These are phyloP conservation scores for Dasyornis broadbenti DNA, from an alignment of 2,113 vertebrate genomes.

Conservation along the genomic window DNA sequence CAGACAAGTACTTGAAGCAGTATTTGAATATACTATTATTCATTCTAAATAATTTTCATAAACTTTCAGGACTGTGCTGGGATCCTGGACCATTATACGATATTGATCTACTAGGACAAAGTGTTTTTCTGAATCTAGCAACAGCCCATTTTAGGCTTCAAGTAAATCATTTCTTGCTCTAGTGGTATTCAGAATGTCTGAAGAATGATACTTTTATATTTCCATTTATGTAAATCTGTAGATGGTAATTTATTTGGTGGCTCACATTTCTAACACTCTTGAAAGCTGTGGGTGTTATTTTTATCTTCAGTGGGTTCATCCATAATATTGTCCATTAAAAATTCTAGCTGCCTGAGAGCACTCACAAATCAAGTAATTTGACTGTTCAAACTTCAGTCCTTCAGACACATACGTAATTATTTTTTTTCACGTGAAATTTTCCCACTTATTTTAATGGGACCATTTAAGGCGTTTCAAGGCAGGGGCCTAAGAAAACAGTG, in stretches of 20 bases:
- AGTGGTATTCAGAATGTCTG: neutral
- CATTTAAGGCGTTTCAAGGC: neutral
- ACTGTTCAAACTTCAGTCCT: neutral
- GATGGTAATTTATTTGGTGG: constrained; percentile 1
- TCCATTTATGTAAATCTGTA: constrained; percentile 33
- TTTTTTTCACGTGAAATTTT: neutral
- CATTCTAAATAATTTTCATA: neutral
- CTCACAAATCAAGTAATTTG: neutral
- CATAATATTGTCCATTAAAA: constrained; percentile 1
- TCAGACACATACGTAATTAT: accelerated
- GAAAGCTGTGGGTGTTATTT: constrained; percentile 5
- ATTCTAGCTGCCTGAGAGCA: neutral
- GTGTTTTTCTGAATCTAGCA: neutral
- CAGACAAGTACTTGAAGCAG: neutral
- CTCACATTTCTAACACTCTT: neutral
- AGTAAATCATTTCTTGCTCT: neutral
- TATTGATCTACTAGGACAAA: neutral
- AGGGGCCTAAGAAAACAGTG: neutral
- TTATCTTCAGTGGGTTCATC: neutral
- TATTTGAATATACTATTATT: neutral
- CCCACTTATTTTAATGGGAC: neutral
- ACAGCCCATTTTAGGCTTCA: neutral
- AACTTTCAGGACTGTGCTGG: neutral
- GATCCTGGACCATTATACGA: neutral
- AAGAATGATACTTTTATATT: constrained; percentile 24